Base-by-base conservation (phyloP, 2,113 vertebrate genomes). In the Phalacrocorax aristotelis region DNA sequence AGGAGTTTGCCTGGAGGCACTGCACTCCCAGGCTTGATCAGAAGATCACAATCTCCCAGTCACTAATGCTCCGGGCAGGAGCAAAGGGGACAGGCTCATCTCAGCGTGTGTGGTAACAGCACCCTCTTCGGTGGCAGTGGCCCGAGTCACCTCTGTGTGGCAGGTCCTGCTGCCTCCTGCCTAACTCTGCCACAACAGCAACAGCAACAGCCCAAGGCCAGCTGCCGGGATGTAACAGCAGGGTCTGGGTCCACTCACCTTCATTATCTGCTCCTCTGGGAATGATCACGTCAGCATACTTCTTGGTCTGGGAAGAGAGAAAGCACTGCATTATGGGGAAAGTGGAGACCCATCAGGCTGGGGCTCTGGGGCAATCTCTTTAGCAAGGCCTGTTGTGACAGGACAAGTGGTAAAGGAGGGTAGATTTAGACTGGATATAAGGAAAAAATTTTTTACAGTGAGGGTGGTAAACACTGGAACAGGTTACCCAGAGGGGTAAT, bases 231-330 rank as follows among this genome's bases (percentile, higher is more conserved):
- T 2, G 1, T 17, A 55, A 49, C 2, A 5, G 52, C 62, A 80
- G 27, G 34, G 19, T 49, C 34, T 72, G 48, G 10, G 25, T 32
- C 57, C n/a, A 93, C 98, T 99, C 97, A 99, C 99, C 99, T 68
- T 99, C 98, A 66, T 99, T 99, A 89, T 99, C 99, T 69, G 99
- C 99, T 89, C 99, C 99, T 90, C 99, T 98, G 46, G 99, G 99
- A 98, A 99, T 99, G 95, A 99, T 99, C 95, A 99, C 99, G 0
- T 99, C 99, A 12, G 99, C 99, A 7, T 99, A 99, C 90, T 99
- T 99, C 98, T 99, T 99, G n/a, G 99, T 99, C 99, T 99, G 93
- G 20, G 34, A 93, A 62, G 87, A 97, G 93, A 95, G 78, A 68
- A 36, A 82, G 51, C 75, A 57, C 44, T 6, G 42, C 1, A 40